Base-by-base conservation (phyloP, 53 echinoderm and acorn worm genomes). In the Mesocentrotus franciscanus region DNA sequence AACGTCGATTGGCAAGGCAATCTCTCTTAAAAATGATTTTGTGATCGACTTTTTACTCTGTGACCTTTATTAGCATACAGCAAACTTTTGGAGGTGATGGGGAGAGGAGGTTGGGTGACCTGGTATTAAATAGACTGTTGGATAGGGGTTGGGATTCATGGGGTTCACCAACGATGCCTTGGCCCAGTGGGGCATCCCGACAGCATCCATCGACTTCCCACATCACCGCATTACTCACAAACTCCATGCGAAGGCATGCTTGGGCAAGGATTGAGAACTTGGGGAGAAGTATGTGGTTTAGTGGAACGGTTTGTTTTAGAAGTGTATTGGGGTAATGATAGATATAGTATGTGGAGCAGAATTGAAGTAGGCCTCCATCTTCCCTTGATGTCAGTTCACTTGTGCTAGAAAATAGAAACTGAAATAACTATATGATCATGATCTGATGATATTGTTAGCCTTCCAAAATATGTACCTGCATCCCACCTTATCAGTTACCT, bases 161-260 rank as follows among this genome's bases (percentile, higher is more conserved):
- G 81, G 79, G 81, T 42, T 81, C 42, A 18, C 81, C 29, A 81
- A 42, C 42, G 81, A 81, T 81, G 81, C 49, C 29, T 81, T 81
- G 81, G 81, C 81, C 42, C 81, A 81, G 81, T 22, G 42, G 81
- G 81, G 42, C 17, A 9, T 32, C 32, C 9, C 33, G 42, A 42
- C 18, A 18, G 42, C 81, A 33, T 42, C 42, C 42, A 81, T 42
- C 42, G 81, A 36, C 33, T 76, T 39, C 36, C 81, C 81, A 42
- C 36, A 81, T 81, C 42, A 39, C 42, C 18, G 81, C 81, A 81
- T 49, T 39, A 22, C 81, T 13, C 9, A 1, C 42, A 81, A 36
- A 81, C 22, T 8, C 12, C 36, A 39, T 81, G 36, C 36, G 22
- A 81, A 36, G 22, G 81, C 81, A 36, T 16, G 76, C 76, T 12